These are phyloP conservation scores for Ellobius talpinus DNA, from an alignment of 2,113 vertebrate genomes.

Conservation along the genomic window DNA sequence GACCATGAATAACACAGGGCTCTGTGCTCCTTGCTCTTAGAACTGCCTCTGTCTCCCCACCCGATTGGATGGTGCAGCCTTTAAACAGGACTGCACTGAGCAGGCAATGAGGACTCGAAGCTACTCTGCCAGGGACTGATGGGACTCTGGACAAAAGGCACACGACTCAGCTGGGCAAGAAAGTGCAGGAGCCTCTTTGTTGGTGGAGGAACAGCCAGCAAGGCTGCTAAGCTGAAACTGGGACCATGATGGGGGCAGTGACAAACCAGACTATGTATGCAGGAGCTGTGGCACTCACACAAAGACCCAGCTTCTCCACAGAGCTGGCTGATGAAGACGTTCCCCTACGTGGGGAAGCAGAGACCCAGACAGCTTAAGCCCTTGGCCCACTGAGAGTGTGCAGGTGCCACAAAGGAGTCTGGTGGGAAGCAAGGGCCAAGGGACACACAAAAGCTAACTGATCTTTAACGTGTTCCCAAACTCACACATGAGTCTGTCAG, in stretches of 20 bases:
- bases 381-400: fast-evolving
- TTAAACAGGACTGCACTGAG: too few species aligned
- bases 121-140: not conserved
- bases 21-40: not conserved
- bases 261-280: not conserved
- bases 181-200: not conserved
- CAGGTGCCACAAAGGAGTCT: not conserved
- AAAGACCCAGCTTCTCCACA: fast-evolving
- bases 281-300: not conserved
- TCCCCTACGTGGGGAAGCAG: not conserved
- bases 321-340: fast-evolving
- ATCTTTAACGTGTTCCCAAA: not conserved
- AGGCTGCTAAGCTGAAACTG: not conserved
- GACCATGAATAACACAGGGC: too few species aligned
- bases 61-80: fast-evolving
- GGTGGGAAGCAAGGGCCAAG: not conserved
- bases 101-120: not conserved
- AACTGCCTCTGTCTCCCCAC: not conserved
- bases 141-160: not conserved
- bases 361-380: not conserved
- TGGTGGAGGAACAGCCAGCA: not conserved
- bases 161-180: not conserved
- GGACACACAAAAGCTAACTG: too few species aligned
- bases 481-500: fast-evolving
- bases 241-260: not conserved